Percentiles rank a stretch among this genome's conserved stretches.
phyloP scores from a whole-genome alignment of 2,113 vertebrate genomes.

The Scophthalmus maximus region DNA sequence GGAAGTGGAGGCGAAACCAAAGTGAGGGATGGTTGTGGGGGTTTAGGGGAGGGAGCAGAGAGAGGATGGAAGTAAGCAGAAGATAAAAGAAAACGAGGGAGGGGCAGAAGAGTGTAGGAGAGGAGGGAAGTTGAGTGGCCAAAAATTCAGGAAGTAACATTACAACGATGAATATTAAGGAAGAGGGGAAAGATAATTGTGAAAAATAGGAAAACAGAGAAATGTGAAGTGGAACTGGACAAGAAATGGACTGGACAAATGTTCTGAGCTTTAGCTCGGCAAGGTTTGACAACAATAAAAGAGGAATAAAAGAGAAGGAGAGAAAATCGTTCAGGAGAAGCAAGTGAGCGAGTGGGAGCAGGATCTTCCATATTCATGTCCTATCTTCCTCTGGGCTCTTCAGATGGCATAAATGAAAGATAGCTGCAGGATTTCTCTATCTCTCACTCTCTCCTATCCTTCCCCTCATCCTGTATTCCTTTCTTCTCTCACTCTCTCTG shows the following conservation, averaged over 20 bases:
- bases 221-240: background rate
- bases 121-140: background rate
- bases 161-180: background rate
- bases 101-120: background rate
- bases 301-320: slow-evolving; percentile 8
- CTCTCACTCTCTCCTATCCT: slow-evolving; percentile 46
- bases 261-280: background rate
- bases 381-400: slow-evolving; percentile 67
- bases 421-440: slow-evolving; percentile 68
- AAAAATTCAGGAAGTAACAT: background rate
- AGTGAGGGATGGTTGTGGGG: slow-evolving; percentile 6
- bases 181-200: too few relatives aligned
- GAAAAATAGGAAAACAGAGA: too few relatives aligned
- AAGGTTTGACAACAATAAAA: slow-evolving; percentile 14
- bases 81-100: slow-evolving; percentile 6
- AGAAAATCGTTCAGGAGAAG: slow-evolving; percentile 17
- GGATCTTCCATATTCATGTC: slow-evolving; percentile 65
- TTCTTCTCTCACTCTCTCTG: slow-evolving; percentile 58
- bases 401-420: slow-evolving; percentile 56
- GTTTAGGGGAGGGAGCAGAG: background rate
- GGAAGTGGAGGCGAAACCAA: too few relatives aligned
- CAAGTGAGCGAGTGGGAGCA: slow-evolving; percentile 43
- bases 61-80: slow-evolving; percentile 1
- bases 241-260: background rate
- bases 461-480: slow-evolving; percentile 67